A percentile compares a stretch with the other conserved stretches of the same genome.
Evolutionary conservation across 2,888 invertebrate genomes (phyloP).

Genomic region (Drosophila dives): DNA sequence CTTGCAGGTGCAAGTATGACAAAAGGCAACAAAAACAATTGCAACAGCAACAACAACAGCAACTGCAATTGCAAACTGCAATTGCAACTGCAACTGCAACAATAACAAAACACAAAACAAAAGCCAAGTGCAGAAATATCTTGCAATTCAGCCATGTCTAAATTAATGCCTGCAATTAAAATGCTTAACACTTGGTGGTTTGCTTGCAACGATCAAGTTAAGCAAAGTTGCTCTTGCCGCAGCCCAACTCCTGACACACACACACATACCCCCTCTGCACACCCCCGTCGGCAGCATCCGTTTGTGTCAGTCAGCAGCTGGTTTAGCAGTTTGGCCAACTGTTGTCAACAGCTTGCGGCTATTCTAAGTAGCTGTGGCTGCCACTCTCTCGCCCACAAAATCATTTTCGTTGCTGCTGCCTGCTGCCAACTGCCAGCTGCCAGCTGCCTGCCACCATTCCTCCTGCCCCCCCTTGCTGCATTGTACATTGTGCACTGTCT

Average conservation of each 20-base stretch:
- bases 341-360: conserved; percentile 71
- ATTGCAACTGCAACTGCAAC: conserved; percentile 14
- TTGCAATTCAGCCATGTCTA: conserved; percentile 50
- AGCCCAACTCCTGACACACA: background rate
- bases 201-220: conserved; percentile 46
- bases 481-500: conserved; percentile 28
- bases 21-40: conserved; percentile 17
- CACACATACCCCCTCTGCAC: background rate
- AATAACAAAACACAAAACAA: conserved; percentile 1
- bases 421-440: background rate
- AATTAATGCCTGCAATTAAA: conserved; percentile 76
- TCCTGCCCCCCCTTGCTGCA: background rate
- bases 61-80: conserved; percentile 8
- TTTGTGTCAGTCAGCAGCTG: conserved; percentile 23
- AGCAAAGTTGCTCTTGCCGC: conserved; percentile 14
- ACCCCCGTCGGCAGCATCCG: background rate
- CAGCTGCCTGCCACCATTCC: background rate
- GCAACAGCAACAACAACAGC: conserved; percentile 5
- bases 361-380: conserved; percentile 55
- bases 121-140: conserved; percentile 4
- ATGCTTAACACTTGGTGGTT: conserved; percentile 69
- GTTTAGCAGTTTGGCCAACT: conserved; percentile 43
- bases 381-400: conserved; percentile 44
- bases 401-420: conserved; percentile 41
- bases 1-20: conserved; percentile 29